Evolutionary conservation across 2,888 invertebrate species (phyloP).

Genomic region (Metalampra italica): DNA sequence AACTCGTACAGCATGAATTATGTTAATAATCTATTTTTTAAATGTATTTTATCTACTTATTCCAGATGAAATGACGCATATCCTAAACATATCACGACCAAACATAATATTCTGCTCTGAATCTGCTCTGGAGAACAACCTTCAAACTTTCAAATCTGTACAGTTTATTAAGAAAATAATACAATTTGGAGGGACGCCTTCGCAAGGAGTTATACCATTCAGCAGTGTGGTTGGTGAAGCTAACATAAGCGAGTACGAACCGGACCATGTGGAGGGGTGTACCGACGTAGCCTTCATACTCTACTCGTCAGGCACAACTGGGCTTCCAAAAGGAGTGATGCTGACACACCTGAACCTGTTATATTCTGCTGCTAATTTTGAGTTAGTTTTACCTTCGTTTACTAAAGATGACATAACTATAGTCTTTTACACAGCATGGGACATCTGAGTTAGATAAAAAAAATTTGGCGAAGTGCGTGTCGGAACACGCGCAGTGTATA

Average conservation of each 20-base stretch:
- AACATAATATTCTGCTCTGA: conserved; percentile 81
- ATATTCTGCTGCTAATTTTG: conserved; percentile 72
- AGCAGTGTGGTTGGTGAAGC: conserved; percentile 64
- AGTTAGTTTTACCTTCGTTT: conserved; percentile 27
- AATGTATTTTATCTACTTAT: background rate
- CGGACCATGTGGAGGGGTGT: conserved; percentile 22
- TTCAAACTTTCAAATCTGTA: conserved; percentile 30
- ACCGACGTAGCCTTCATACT: conserved; percentile 50
- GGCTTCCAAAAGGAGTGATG: conserved; percentile 87
- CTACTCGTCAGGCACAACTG: conserved; percentile 85
- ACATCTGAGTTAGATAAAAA: too few species aligned
- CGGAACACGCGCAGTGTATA: too few species aligned
- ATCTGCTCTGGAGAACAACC: conserved; percentile 34
- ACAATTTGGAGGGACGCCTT: conserved; percentile 73
- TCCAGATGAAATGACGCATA: conserved; percentile 69
- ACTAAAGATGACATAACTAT: background rate
- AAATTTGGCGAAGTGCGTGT: too few species aligned
- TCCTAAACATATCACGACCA: conserved; percentile 81
- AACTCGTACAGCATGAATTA: too few species aligned
- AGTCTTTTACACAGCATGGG: too few species aligned
- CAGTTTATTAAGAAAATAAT: conserved; percentile 72
- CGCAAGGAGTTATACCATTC: conserved; percentile 14
- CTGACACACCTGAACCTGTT: conserved; percentile 76
- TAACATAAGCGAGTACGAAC: conserved; percentile 19
- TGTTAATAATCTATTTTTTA: too few species aligned